Evolutionary conservation across 2,797 vertebrate species (phyloP).

Genomic region (Apodemus agrarius): DNA sequence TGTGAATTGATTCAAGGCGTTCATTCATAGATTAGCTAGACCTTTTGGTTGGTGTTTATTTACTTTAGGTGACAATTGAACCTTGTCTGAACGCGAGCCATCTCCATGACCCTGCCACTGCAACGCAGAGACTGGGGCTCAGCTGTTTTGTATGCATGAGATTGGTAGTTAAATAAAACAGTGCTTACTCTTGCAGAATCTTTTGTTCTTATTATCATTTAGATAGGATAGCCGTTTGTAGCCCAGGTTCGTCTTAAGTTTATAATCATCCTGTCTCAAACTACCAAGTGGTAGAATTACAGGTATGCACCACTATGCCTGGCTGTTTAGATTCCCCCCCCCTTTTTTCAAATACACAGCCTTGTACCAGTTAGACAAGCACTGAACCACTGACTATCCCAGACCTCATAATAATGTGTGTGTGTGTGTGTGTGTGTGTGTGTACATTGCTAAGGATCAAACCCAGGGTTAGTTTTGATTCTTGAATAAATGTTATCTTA

Average conservation of each 20-base stretch:
- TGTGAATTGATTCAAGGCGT: neutral
- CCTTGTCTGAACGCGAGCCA: conserved; percentile 70
- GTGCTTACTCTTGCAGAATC: neutral
- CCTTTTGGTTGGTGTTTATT: conserved; percentile 51
- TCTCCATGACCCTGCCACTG: conserved; percentile 56
- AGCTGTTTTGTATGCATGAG: conserved; percentile 29
- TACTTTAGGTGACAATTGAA: conserved; percentile 60
- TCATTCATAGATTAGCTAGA: conserved; percentile 70
- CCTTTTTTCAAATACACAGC: neutral
- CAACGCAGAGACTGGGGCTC: conserved; percentile 75
- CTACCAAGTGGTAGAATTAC: neutral
- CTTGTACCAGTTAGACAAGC: neutral
- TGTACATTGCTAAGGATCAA: neutral
- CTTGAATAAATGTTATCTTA: neutral
- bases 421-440: neutral
- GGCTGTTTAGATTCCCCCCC: neutral
- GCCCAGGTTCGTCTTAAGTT: neutral
- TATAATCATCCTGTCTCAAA: neutral
- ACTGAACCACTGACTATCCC: neutral
- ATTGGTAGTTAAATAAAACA: neutral
- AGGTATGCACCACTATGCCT: neutral
- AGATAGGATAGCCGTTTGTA: neutral
- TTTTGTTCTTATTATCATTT: neutral
- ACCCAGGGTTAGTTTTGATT: neutral
- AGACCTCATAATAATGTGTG: neutral